Conservation (phyloP, 2,113 vertebrate species). For the Strix uralensis region DNA sequence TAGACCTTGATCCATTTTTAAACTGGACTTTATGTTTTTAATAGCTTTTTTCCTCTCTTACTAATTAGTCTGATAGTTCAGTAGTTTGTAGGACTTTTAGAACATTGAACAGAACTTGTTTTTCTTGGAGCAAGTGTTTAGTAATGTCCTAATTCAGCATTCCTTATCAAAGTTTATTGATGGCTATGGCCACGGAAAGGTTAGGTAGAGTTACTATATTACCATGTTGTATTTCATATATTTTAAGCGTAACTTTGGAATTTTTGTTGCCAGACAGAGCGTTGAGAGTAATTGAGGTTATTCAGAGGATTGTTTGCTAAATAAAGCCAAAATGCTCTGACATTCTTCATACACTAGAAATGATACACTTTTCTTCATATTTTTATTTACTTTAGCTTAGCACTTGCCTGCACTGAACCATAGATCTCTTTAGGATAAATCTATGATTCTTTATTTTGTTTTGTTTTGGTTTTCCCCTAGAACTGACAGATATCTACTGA, state of each 20-base stretch:
- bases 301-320: background rate
- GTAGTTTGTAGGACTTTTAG: background rate
- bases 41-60: slow-evolving; percentile 2
- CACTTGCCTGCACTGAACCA: background rate
- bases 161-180: background rate
- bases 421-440: background rate
- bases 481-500: background rate
- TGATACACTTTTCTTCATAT: background rate
- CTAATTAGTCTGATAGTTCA: slow-evolving; percentile 33
- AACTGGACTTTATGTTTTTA: slow-evolving; percentile 11
- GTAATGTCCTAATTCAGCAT: background rate
- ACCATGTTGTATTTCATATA: background rate
- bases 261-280: background rate
- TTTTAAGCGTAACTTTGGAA: background rate
- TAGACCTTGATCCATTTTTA: slow-evolving; percentile 58
- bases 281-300: background rate
- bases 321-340: background rate
- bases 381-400: background rate
- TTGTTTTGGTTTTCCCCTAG: background rate
- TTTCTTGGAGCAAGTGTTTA: background rate
- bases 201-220: background rate
- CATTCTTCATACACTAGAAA: background rate
- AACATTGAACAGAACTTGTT: background rate
- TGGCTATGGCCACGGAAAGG: background rate
- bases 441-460: background rate